Evolutionary conservation across 1,140 invertebrate genomes (phyloP).

Genomic region (Cephus cinctus): DNA sequence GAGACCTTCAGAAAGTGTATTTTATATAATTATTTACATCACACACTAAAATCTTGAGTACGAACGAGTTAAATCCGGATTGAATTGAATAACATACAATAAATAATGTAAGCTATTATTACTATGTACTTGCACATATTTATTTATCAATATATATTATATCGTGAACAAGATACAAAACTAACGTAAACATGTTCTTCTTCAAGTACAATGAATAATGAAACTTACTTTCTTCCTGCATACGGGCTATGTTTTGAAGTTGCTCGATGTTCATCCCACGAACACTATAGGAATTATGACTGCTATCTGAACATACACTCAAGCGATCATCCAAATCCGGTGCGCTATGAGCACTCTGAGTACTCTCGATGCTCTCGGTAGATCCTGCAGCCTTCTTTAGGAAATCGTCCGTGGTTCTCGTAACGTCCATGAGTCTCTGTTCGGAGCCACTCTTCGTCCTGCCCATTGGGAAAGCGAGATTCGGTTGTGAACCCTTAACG

Average conservation of each 20-base stretch:
- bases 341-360: constrained; percentile 46
- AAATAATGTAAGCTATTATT: neutral
- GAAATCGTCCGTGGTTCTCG: constrained; percentile 21
- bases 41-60: too few relatives aligned
- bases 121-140: neutral
- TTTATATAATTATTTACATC: too few relatives aligned
- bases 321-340: constrained; percentile 37
- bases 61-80: too few relatives aligned
- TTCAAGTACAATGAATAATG: neutral
- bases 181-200: too few relatives aligned
- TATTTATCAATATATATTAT: too few relatives aligned
- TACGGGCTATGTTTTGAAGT: constrained; percentile 35
- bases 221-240: constrained; percentile 41
- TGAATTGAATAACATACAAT: too few relatives aligned
- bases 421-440: constrained; percentile 31
- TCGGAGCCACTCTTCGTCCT: constrained; percentile 41
- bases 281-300: constrained; percentile 41
- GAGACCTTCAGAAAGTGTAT: neutral
- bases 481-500: constrained; percentile 40
- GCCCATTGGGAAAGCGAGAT: constrained; percentile 27
- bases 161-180: too few relatives aligned
- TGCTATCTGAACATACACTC: constrained; percentile 45
- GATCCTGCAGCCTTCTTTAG: constrained; percentile 34
- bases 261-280: constrained; percentile 37
- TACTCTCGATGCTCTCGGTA: constrained; percentile 52